Conservation (phyloP, 2,888 invertebrate genomes). For the Nomada lathburiana region DNA sequence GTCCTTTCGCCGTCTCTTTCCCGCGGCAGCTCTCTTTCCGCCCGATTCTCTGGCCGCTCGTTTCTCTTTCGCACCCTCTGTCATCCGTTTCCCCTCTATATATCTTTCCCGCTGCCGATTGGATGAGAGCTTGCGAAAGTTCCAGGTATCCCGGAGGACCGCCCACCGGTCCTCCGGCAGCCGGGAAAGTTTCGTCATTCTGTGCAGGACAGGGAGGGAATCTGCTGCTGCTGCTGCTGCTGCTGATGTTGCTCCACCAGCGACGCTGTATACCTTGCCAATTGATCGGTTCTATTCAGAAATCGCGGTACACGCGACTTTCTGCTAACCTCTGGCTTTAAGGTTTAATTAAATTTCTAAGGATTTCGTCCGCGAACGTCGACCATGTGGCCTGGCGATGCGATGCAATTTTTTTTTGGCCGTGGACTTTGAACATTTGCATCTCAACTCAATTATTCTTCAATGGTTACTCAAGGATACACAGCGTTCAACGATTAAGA, state of each 20-base stretch:
- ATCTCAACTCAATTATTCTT: no score
- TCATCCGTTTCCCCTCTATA: slow-evolving; percentile 55
- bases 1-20: not conserved
- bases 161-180: slow-evolving; percentile 77
- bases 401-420: no score
- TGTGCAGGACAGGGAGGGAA: slow-evolving; percentile 46
- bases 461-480: not conserved
- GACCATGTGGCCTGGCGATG: not conserved
- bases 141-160: slow-evolving; percentile 80
- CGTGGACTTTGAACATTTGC: no score
- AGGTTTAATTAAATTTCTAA: slow-evolving; percentile 43
- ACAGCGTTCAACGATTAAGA: no score
- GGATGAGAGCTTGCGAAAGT: slow-evolving; percentile 81
- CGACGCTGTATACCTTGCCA: slow-evolving; percentile 36
- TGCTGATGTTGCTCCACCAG: slow-evolving; percentile 47
- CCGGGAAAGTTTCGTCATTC: slow-evolving; percentile 79
- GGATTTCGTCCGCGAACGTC: slow-evolving; percentile 14
- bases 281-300: slow-evolving; percentile 40
- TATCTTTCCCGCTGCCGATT: slow-evolving; percentile 71
- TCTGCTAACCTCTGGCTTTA: slow-evolving; percentile 6
- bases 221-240: slow-evolving; percentile 11
- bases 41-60: slow-evolving; percentile 28
- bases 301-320: slow-evolving; percentile 28
- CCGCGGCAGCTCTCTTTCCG: slow-evolving; percentile 21
- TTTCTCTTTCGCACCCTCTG: slow-evolving; percentile 57